phyloP scores from a whole-genome alignment of 92 coral and sea anemone species.

The Bergia sp. region DNA sequence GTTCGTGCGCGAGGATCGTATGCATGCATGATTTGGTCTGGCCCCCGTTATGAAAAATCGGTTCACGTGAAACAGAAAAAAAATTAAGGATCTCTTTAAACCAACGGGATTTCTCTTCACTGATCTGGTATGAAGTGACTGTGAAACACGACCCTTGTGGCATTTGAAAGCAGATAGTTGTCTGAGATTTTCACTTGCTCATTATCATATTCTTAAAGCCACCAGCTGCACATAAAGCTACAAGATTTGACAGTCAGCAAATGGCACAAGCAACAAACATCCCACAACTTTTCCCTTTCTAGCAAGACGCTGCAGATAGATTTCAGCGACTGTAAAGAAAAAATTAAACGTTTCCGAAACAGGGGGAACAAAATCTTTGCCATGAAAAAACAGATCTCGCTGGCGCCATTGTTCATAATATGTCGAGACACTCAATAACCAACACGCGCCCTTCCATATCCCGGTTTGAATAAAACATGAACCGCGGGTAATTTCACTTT shows the following conservation, averaged over 20 bases:
- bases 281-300: neutral
- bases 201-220: constrained; percentile 17
- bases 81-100: neutral
- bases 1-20: neutral
- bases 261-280: neutral
- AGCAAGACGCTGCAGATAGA: neutral
- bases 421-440: constrained; percentile 33
- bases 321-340: neutral
- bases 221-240: constrained; percentile 21
- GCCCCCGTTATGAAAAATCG: neutral
- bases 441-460: constrained; percentile 33
- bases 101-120: neutral
- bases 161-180: constrained; percentile 42
- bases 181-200: constrained; percentile 2
- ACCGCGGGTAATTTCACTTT: neutral
- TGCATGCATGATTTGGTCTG: constrained; percentile 11
- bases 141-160: constrained; percentile 3
- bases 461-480: constrained; percentile 28
- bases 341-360: neutral
- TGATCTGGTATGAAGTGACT: neutral
- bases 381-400: constrained; percentile 2
- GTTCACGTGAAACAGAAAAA: neutral
- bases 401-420: constrained; percentile 21
- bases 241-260: neutral
- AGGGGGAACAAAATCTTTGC: neutral